Evolutionary conservation across 1,140 invertebrate genomes (phyloP), one percentile per base, ranked within the genome.

Genomic region (Plodia interpunctella): DNA sequence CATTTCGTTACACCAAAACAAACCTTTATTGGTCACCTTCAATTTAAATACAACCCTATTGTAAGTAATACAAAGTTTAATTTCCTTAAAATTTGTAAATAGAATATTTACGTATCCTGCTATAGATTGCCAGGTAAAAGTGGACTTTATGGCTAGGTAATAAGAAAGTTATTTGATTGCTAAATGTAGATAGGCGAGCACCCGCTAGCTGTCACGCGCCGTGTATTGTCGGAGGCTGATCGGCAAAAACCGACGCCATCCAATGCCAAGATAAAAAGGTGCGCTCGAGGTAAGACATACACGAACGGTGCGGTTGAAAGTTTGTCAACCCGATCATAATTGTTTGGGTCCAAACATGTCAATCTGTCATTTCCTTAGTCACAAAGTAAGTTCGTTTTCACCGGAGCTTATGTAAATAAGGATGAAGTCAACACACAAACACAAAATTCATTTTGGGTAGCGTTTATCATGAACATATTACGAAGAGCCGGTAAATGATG

Each of bases 171-270:
- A 25, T 58, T 67, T 35, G 62, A 21, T 67, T 64, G 52, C 58
- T 52, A 10, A 18, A 8, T 52, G 15, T 58, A 77, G 70, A 77
- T 72, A 72, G 78, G 74, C 69, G 75, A 80, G 74, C 69, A 76
- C 77, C 78, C 81, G 76, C 76, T 62, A 79, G 83, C 70, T 83
- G 80, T 83, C 80, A 86, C 83, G 83, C 79, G 80, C 74, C 71
- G 58, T 49, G 65, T 63, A 71, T 71, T 78, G 72, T 83, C 66
- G 76, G 59, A 28, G 50, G 17, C 50, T 49, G 65, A 66, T 68
- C 59, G 60, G 68, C 65, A 75, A 76, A 76, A 76, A 73, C 60
- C 54, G 60, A 65, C 68, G 64, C 63, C 62, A 76, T 71, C 60
- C 54, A 62, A 63, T 70, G 64, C 63, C 60, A 13, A 50, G 64